phyloP scores from a whole-genome alignment of 2,113 vertebrate genomes.

The Ptychochromis oligacanthus region DNA sequence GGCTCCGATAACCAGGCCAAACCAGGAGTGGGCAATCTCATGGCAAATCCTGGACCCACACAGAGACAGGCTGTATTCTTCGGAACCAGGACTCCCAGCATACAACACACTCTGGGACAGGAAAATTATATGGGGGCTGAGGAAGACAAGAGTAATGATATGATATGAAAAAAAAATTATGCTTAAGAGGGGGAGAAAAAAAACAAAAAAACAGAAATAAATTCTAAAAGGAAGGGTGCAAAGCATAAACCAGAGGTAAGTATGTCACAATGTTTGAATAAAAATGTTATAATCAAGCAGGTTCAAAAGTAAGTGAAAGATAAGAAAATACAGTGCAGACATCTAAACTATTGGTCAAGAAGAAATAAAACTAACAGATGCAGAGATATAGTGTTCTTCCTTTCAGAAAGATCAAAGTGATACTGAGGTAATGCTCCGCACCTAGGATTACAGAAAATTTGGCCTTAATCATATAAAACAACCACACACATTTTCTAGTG shows the following conservation, averaged over 20 bases:
- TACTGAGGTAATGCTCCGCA: conserved; percentile 29
- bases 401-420: conserved; percentile 48
- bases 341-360: neutral
- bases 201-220: neutral
- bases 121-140: conserved; percentile 95
- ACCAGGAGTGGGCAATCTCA: conserved; percentile 97
- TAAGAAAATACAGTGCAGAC: neutral
- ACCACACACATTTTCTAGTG: conserved; percentile 12
- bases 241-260: neutral
- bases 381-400: conserved; percentile 13
- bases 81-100: conserved; percentile 16
- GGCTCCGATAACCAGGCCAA: conserved; percentile 93
- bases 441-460: conserved; percentile 71
- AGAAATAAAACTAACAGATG: neutral
- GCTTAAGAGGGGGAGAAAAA: neutral
- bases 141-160: conserved; percentile 61
- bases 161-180: conserved; percentile 39
- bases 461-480: conserved; percentile 32
- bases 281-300: neutral
- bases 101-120: conserved; percentile 90
- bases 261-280: neutral
- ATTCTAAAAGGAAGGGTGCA: neutral
- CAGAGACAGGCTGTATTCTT: conserved; percentile 75
- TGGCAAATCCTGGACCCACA: conserved; percentile 92
- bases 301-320: neutral